A percentile compares a stretch with the other conserved stretches of the same genome.
phyloP scores from a whole-genome alignment of 2,113 vertebrate species.

The Sporophila hypoxantha region DNA sequence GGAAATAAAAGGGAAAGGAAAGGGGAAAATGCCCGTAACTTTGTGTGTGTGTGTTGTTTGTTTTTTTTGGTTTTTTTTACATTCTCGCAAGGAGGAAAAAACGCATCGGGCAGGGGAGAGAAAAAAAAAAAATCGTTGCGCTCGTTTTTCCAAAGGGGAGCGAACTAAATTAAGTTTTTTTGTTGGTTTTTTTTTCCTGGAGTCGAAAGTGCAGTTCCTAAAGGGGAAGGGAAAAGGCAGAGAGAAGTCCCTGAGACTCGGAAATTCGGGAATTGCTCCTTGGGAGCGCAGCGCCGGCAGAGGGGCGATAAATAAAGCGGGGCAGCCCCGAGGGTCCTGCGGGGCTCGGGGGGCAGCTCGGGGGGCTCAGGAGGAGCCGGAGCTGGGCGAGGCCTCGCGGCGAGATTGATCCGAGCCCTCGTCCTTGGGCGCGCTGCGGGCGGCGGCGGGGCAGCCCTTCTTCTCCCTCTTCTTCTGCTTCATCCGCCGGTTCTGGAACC shows the following conservation, averaged over 20 bases:
- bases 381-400: constrained; percentile 80
- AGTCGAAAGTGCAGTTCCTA: constrained; percentile 42
- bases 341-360: not conserved
- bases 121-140: not conserved
- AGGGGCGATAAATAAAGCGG: constrained; percentile 2
- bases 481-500: constrained; percentile 97
- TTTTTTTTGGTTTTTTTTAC: not conserved
- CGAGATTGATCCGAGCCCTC: constrained; percentile 83
- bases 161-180: not conserved
- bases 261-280: not conserved
- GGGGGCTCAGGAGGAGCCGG: constrained; percentile 61
- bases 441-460: constrained; percentile 61
- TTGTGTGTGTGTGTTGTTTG: not conserved
- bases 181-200: not conserved
- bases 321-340: not conserved
- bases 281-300: not conserved
- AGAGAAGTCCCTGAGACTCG: constrained; percentile 46
- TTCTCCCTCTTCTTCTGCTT: constrained; percentile 96
- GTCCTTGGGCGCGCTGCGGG: constrained; percentile 68
- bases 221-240: not conserved
- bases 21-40: not conserved
- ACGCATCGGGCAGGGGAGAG: not conserved
- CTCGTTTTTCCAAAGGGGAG: not conserved
- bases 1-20: not conserved
- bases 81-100: not conserved